These are phyloP conservation scores for Aphidius ervi DNA, from an alignment of 1,140 invertebrate genomes.

Conservation along the genomic window DNA sequence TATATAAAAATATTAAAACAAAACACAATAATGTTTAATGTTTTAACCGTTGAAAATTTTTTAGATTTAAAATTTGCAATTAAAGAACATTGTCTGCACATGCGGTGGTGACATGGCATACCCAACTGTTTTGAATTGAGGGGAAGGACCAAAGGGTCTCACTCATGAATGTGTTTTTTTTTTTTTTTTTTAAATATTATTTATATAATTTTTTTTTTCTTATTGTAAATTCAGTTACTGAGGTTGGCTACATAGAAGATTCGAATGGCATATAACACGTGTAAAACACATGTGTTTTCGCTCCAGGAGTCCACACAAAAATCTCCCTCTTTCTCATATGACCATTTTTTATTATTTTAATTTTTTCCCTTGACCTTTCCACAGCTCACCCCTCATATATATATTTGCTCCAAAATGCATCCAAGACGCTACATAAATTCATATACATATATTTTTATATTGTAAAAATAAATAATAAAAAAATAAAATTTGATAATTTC, in stretches of 20 bases:
- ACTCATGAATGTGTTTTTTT: too few species aligned
- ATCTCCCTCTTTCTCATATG: slow-evolving; percentile 6
- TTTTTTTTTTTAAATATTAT: too few species aligned
- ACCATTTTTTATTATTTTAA: too few species aligned
- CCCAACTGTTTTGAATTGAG: too few species aligned
- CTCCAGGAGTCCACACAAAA: slow-evolving; percentile 22
- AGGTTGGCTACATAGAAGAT: background rate
- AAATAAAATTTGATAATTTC: background rate
- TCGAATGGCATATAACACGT: slow-evolving; percentile 25
- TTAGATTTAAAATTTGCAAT: slow-evolving; percentile 20
- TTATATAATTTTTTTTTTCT: too few species aligned
- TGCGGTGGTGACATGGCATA: too few species aligned
- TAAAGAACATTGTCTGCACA: slow-evolving; percentile 24
- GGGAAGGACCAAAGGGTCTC: too few species aligned
- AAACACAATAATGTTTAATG: too few species aligned
- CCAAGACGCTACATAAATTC: background rate
- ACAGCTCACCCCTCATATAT: slow-evolving; percentile 8
- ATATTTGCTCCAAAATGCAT: slow-evolving; percentile 11
- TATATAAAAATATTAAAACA: slow-evolving; percentile 8
- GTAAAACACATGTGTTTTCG: slow-evolving; percentile 33
- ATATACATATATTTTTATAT: too few species aligned
- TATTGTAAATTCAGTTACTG: background rate
- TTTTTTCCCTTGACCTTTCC: slow-evolving; percentile 8
- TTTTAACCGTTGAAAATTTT: slow-evolving; percentile 6
- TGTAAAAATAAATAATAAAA: too few species aligned